A percentile compares a stretch with the other conserved stretches of the same genome.
These are phyloP conservation scores for Coregonus sp. DNA, from an alignment of 2,797 vertebrate genomes.

Conservation along the genomic window DNA sequence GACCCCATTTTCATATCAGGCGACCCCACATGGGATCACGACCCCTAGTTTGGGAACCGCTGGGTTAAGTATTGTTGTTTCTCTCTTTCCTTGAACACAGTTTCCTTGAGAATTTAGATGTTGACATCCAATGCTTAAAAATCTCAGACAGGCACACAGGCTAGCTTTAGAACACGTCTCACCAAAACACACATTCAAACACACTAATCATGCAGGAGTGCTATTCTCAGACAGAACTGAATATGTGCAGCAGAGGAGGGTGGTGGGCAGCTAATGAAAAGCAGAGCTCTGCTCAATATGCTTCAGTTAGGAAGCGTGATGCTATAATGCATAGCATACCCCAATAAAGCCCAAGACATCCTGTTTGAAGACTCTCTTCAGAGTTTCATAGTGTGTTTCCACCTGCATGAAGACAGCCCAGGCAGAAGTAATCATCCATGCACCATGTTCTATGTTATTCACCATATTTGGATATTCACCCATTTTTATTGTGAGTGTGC, in stretches of 20 bases:
- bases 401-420: conserved; percentile 28
- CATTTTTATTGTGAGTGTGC: neutral
- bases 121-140: neutral
- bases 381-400: conserved; percentile 37
- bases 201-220: conserved; percentile 29
- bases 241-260: conserved; percentile 27
- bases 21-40: too few relatives aligned
- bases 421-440: conserved; percentile 29
- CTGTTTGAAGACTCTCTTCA: conserved; percentile 63
- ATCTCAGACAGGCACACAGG: neutral
- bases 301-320: conserved; percentile 65
- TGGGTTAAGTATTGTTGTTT: conserved; percentile 46
- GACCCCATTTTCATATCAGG: too few relatives aligned
- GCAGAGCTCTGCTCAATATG: conserved; percentile 58
- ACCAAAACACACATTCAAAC: conserved; percentile 21
- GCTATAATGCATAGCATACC: conserved; percentile 66
- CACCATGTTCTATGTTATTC: conserved; percentile 23
- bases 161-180: neutral
- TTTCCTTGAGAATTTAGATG: neutral
- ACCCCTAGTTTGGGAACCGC: conserved; percentile 6
- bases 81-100: conserved; percentile 13
- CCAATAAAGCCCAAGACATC: conserved; percentile 68
- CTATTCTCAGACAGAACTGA: conserved; percentile 62
- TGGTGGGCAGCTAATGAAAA: conserved; percentile 53
- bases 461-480: neutral